A percentile compares a stretch with the other conserved stretches of the same genome.
Evolutionary conservation across 2,888 invertebrate species (phyloP).

Genomic region (Rhimphoctona megacephalus): DNA sequence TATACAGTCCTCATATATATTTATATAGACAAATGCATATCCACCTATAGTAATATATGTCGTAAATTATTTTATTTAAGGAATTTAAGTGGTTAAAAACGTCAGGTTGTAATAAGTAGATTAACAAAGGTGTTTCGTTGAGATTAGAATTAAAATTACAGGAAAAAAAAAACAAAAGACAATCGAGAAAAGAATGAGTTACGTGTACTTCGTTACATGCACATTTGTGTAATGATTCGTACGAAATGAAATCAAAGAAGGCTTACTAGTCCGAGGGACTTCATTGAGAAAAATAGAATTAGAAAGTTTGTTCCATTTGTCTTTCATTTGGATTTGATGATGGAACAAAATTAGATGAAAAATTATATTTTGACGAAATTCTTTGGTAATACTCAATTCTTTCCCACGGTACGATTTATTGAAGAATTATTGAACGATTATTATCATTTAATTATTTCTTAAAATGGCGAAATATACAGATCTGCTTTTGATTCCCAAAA

Average conservation of each 20-base stretch:
- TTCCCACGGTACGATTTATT: background rate
- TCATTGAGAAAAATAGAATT: background rate
- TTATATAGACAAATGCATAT: background rate
- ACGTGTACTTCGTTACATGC: background rate
- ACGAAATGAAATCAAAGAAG: too few species aligned
- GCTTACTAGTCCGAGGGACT: too few species aligned
- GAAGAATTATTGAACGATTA: background rate
- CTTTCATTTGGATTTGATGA: too few species aligned
- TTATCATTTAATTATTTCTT: background rate
- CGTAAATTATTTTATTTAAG: conserved; percentile 62
- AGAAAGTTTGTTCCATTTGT: too few species aligned
- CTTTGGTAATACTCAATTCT: background rate
- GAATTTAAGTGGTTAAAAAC: conserved; percentile 64
- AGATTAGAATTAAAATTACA: conserved; percentile 5
- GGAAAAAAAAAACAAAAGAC: background rate
- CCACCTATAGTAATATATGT: conserved; percentile 33
- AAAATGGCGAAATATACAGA: background rate
- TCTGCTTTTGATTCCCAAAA: background rate
- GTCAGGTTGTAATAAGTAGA: conserved; percentile 61
- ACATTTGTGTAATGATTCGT: background rate
- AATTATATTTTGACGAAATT: background rate
- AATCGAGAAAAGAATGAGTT: background rate
- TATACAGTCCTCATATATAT: background rate
- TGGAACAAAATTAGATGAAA: background rate
- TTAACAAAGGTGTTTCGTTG: conserved; percentile 54